Evolutionary conservation across 2,797 vertebrate species (phyloP), one percentile per base, ranked within the genome.

Genomic region (Jordanella pulchra): DNA sequence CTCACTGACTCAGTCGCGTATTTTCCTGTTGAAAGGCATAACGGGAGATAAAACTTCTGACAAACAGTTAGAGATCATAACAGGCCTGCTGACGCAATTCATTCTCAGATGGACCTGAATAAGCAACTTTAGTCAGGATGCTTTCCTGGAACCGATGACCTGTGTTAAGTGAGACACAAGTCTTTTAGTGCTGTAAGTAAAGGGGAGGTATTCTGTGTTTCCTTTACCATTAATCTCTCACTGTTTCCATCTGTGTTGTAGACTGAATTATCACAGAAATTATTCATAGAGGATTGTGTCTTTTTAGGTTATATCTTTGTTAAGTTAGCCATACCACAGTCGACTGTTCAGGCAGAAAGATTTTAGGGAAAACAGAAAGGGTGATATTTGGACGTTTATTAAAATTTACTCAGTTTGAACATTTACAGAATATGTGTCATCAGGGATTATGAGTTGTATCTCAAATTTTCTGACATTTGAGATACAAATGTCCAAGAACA

Each of bases 31-130:
- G 70, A 81, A 83, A 56, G 75, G 67, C 80, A 73, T 79, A 75
- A 82, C 73, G 71, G 71, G 60, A 80, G 83, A 87, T 87, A 75
- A 82, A 76, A 80, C 73, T 77, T 80, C 84, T 82, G 86, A 89
- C 35, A 85, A 84, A 5, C 10, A 86, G 67, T 71, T 69, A 85
- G 72, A 69, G 47, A 65, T 82, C 70, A 48, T 75, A 72, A 80
- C 72, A 65, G 65, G 25, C 70, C 58, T 28, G 25, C 75, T 91
- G 86, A 92, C 72, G 83, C 84, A 81, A 32, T 64, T 79, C 77
- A 82, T 69, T 67, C 79, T 75, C 71, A 73, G 54, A 63, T 44
- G 58, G 72, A 76, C 60, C 58, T 27, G 27, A 53, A 64, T 47
- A 65, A 54, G 51, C 50, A 42, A 25, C 48, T 73, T 71, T 11